Evolutionary conservation across 1,140 invertebrate genomes (phyloP), one percentile per base, ranked within the genome.

Genomic region (Lepidurus packardi): DNA sequence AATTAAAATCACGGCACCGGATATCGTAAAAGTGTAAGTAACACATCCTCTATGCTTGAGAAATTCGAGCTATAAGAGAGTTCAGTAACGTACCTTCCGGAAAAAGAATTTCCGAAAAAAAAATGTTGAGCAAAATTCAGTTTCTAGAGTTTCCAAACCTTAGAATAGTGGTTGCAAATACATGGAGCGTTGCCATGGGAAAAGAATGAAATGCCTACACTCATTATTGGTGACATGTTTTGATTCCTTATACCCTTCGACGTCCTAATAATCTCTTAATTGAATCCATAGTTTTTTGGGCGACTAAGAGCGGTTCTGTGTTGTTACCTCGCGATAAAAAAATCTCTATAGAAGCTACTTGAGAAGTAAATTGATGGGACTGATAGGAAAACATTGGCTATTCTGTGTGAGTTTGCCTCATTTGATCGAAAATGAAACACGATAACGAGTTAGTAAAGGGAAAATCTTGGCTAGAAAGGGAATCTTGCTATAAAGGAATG

Each of bases 401-500:
- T 65, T 65, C 53, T 65, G 53, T 13, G 53, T 21, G 21, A 65
- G 53, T 65, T 65, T 65, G 16, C n/a, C 53, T 65, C 53, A 65
- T 65, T 65, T 65, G 53, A 65, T 65, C 53, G 53, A 65, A 65
- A 65, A 13, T 8, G 53, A 65, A 65, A 65, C 53, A 16, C 53
- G 53, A 21, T 65, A 65, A 65, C 16, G 53, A 21, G 53, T 13
- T 65, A 5, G 53, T 21, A 16, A 65, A 8, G 53, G 16, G 21
- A 5, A 65, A 13, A 21, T 21, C 21, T 13, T 65, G 53, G 53
- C 53, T 21, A 65, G 53, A 65, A 65, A 65, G 53, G 53, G 53
- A 65, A 65, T 65, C 53, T 65, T 65, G 53, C 53, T 65, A 65
- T 65, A 65, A 65, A 65, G 53, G 53, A 65, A 65, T 65, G 53